phyloP scores from a whole-genome alignment of 2,113 vertebrate genomes.

The Spea bombifrons region DNA sequence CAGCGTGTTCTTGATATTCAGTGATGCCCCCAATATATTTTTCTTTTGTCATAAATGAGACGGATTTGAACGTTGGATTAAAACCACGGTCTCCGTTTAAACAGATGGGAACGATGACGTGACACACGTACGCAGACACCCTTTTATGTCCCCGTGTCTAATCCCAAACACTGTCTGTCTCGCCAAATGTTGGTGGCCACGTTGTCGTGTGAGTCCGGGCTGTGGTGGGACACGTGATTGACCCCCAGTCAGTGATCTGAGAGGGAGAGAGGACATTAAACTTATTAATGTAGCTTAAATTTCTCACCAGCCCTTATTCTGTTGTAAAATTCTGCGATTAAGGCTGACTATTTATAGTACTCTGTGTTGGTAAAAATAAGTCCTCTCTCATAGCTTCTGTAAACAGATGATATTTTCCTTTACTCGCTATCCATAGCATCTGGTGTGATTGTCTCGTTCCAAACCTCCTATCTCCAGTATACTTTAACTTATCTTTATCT shows the following conservation, averaged over 20 bases:
- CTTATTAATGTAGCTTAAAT: no score
- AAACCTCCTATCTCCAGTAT: background rate
- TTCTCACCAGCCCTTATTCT: no score
- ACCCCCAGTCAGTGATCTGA: background rate
- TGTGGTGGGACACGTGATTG: background rate
- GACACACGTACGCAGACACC: constrained; percentile 1
- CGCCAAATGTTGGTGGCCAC: background rate
- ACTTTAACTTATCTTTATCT: background rate
- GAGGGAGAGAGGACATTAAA: no score
- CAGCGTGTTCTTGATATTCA: no score
- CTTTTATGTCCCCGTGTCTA: background rate
- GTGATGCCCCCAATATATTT: no score
- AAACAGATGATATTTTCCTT: background rate
- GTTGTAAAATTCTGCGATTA: no score
- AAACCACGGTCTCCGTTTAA: background rate
- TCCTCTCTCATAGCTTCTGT: background rate
- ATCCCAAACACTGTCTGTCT: background rate
- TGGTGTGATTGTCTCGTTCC: background rate
- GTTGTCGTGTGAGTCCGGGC: background rate
- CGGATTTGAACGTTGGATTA: background rate
- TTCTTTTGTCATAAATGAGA: background rate
- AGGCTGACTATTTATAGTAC: no score
- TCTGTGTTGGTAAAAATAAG: no score
- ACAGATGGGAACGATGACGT: constrained; percentile 31
- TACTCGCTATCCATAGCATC: background rate